Evolutionary conservation across 2,888 invertebrate species (phyloP).

Genomic region (Drosophila austrosaltans): DNA sequence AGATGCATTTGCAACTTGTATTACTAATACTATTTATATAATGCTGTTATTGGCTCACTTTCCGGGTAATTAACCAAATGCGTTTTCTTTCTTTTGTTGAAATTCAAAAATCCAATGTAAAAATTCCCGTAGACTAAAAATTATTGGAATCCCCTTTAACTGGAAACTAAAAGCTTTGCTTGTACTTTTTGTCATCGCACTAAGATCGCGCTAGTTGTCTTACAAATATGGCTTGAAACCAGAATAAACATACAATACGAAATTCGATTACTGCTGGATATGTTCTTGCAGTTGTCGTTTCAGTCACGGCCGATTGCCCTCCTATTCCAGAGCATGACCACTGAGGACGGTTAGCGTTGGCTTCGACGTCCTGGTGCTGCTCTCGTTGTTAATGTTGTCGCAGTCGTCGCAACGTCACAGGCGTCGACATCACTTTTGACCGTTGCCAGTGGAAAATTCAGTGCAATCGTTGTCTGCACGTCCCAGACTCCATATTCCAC

Average conservation of each 20-base stretch:
- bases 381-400: conserved; percentile 77
- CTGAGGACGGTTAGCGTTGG: conserved; percentile 49
- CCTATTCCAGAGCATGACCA: conserved; percentile 63
- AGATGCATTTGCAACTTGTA: too few relatives aligned
- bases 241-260: conserved; percentile 22
- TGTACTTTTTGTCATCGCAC: conserved; percentile 13
- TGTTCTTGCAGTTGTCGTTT: conserved; percentile 43
- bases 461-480: conserved; percentile 61
- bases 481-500: conserved; percentile 14
- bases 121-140: too few relatives aligned
- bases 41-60: too few relatives aligned
- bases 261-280: conserved; percentile 43
- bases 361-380: conserved; percentile 54
- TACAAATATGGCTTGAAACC: conserved; percentile 36
- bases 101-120: too few relatives aligned
- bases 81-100: too few relatives aligned
- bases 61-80: too few relatives aligned
- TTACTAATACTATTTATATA: too few relatives aligned
- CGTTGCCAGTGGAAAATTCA: conserved; percentile 68
- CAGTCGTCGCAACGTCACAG: conserved; percentile 71
- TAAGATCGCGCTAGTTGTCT: conserved; percentile 19
- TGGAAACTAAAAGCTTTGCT: background rate
- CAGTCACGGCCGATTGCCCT: conserved; percentile 73
- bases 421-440: conserved; percentile 77
- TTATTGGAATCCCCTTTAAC: background rate